Evolutionary conservation across 2,113 vertebrate genomes (phyloP), one percentile per base, ranked within the genome.

Genomic region (Microcebus jonahi): DNA sequence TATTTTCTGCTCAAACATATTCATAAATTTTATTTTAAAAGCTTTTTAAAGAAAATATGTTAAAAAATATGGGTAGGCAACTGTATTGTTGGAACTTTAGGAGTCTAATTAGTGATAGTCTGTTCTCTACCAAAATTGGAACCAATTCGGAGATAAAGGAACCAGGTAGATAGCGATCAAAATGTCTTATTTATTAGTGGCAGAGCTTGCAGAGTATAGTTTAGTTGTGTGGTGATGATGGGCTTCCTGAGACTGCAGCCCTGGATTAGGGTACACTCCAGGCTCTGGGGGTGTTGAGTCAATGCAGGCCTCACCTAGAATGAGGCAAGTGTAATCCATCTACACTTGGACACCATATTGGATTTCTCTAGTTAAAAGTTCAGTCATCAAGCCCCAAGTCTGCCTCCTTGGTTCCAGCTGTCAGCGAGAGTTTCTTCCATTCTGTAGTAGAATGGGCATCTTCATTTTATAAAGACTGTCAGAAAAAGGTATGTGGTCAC

Each of bases 11-110:
- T 96, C 42, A 75, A 61, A 73, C 5, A 17, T 88, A 70, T 18
- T 18, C 61, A 17, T 85, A 39, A 91, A 67, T 94, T 95, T 88
- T 55, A 94, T 89, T 95, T 92, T n/a, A 48, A 92, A 92, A 85
- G 20, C 7, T 81, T 81, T 88, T 91, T n/a, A 71, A 84, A 75
- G 50, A 87, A 93, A 82, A 71, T 71, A 5, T 73, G 36, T 71
- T 88, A 94, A 83, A 94, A 80, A 81, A 53, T 63, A 45, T 63
- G 8, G 42, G 31, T 63, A 10, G 88, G 34, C 27, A 79, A 29
- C 55, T 27, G 29, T 85, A 42, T 76, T 79, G 17, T 87, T 84
- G 55, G 31, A 50, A 13, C 53, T 91, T 50, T 15, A 85, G 83
- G 65, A 57, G 5, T 85, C 55, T 10, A 88, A 73, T 84, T 91